phyloP scores from a whole-genome alignment of 2,888 invertebrate genomes.

The Orthosia gothica region DNA sequence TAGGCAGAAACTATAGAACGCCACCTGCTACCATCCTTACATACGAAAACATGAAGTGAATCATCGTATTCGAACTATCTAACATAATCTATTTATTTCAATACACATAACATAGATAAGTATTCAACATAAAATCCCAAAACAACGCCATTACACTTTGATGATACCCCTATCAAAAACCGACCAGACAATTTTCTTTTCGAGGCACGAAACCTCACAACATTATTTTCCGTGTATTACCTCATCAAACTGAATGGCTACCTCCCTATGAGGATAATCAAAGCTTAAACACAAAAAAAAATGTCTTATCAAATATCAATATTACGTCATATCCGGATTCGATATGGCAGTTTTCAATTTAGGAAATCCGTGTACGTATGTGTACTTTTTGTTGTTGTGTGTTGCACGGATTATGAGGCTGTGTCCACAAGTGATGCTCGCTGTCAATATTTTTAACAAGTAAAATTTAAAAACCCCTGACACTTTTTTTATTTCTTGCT shows the following conservation, averaged over 20 bases:
- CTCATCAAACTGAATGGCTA: conserved; percentile 54
- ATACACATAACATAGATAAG: neutral
- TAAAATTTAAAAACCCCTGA: no score
- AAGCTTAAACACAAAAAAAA: neutral
- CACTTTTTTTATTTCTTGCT: no score
- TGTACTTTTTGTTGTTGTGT: conserved; percentile 42
- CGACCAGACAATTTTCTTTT: conserved; percentile 27
- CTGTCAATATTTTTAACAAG: neutral
- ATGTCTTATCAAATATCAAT: no score
- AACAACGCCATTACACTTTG: conserved; percentile 11
- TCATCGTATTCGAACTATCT: no score
- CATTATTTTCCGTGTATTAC: conserved; percentile 48
- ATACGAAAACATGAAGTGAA: no score
- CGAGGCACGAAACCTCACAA: neutral
- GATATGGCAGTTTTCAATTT: conserved; percentile 55
- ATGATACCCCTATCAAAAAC: conserved; percentile 23
- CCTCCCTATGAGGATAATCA: conserved; percentile 37
- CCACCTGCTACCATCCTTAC: no score
- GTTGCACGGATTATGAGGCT: conserved; percentile 45
- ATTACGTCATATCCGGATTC: no score
- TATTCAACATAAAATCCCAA: neutral
- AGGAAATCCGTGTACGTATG: conserved; percentile 41
- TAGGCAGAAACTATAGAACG: no score
- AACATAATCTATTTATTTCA: no score
- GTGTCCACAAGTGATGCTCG: conserved; percentile 9